phyloP scores from a whole-genome alignment of 2,888 invertebrate genomes.

The Nipponacmea schrenckii region DNA sequence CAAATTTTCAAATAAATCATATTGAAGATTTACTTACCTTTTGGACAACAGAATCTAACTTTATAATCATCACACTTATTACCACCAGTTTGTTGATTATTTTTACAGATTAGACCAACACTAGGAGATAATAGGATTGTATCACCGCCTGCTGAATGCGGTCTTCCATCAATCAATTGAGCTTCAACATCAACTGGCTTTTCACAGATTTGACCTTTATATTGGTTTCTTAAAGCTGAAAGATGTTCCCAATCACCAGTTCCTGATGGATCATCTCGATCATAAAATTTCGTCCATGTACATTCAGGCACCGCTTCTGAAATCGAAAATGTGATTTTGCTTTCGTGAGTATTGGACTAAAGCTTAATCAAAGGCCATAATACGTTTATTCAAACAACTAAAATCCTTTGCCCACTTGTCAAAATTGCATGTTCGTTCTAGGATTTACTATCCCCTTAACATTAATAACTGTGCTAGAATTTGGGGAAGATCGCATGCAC shows the following conservation, averaged over 20 bases:
- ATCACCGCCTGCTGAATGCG: neutral
- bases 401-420: no score
- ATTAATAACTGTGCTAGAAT: no score
- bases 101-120: neutral
- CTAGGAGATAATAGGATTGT: neutral
- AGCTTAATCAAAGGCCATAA: no score
- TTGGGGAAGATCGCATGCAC: no score
- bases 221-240: neutral
- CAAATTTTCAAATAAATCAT: no score
- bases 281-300: neutral
- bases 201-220: neutral
- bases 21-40: no score
- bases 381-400: no score
- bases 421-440: no score
- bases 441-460: no score
- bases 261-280: neutral
- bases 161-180: neutral
- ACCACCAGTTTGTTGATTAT: neutral
- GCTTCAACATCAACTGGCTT: neutral
- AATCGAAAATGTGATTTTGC: neutral
- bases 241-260: conserved; percentile 3
- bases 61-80: neutral
- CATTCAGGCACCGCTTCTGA: neutral
- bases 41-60: conserved; percentile 1
- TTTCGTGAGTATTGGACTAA: no score